phyloP scores from a whole-genome alignment of 2,888 invertebrate genomes.

The Shargacucullia verbasci region DNA sequence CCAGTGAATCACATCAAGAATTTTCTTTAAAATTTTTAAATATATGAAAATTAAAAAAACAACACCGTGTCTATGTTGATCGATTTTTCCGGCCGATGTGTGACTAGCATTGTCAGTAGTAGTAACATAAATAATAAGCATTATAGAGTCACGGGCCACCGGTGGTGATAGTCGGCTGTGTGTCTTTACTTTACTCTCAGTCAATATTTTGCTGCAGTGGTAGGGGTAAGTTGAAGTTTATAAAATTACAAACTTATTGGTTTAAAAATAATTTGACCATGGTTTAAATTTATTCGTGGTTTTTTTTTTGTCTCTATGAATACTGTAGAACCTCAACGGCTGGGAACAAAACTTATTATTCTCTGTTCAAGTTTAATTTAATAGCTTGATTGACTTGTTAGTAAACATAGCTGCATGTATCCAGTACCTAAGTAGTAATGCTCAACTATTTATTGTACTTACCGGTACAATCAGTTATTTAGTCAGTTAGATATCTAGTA shows the following conservation, averaged over 20 bases:
- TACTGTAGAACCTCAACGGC: no score
- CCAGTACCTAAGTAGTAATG: no score
- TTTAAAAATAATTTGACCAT: no score
- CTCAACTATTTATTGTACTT: no score
- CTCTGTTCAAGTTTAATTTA: no score
- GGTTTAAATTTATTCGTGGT: no score
- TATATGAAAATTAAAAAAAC: conserved; percentile 9
- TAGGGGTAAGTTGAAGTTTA: conserved; percentile 26
- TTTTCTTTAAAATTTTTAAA: conserved; percentile 16
- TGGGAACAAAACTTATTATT: no score
- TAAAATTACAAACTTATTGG: not conserved
- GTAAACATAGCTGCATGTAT: no score
- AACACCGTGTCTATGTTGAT: conserved; percentile 57
- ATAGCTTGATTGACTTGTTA: no score
- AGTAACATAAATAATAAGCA: conserved; percentile 50
- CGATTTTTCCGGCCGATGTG: conserved; percentile 69
- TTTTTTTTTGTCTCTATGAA: no score
- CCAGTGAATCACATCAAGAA: conserved; percentile 16
- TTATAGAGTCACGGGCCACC: conserved; percentile 63
- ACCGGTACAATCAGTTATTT: no score
- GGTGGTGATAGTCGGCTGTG: conserved; percentile 64
- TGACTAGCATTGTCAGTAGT: conserved; percentile 58
- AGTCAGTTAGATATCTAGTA: no score
- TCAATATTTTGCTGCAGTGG: conserved; percentile 10
- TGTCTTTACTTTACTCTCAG: conserved; percentile 26